Conservation (phyloP, 1,140 invertebrate species). For the Rhyzopertha dominica region DNA sequence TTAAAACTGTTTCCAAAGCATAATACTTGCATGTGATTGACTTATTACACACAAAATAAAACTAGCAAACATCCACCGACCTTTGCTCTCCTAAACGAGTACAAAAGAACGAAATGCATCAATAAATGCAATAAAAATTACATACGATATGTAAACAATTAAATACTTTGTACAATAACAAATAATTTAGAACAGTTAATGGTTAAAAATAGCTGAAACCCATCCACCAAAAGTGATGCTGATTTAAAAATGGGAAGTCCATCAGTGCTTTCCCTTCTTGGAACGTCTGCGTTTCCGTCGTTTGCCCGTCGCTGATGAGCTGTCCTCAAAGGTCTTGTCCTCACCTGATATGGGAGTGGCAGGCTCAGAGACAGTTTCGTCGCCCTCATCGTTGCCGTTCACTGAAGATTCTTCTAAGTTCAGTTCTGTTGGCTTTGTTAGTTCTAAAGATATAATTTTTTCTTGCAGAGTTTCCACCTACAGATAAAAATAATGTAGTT, state of each 20-base stretch:
- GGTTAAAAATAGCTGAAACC: constrained; percentile 27
- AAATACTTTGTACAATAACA: constrained; percentile 34
- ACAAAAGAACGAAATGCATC: constrained; percentile 16
- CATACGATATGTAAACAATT: constrained; percentile 28
- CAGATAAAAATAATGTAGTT: constrained; percentile 4
- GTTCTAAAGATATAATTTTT: constrained; percentile 80
- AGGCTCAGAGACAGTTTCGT: constrained; percentile 30
- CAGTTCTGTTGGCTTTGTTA: constrained; percentile 50
- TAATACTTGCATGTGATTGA: constrained; percentile 17
- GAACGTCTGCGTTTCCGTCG: constrained; percentile 36
- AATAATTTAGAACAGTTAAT: constrained; percentile 31
- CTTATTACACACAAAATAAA: too few relatives aligned
- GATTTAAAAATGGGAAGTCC: constrained; percentile 14
- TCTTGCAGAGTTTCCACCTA: constrained; percentile 84
- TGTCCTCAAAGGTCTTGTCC: constrained; percentile 28
- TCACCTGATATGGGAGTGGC: constrained; percentile 38
- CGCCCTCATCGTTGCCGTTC: constrained; percentile 29
- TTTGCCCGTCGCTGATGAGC: constrained; percentile 19
- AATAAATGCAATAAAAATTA: constrained; percentile 21
- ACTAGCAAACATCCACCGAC: too few relatives aligned
- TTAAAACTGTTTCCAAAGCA: constrained; percentile 35
- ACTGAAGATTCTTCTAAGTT: constrained; percentile 21
- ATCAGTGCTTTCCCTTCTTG: constrained; percentile 38
- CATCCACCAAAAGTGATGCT: constrained; percentile 31
- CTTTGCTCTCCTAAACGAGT: too few relatives aligned